Evolutionary conservation across 2,797 vertebrate species (phyloP).

Genomic region (Adrianichthys oophorus): DNA sequence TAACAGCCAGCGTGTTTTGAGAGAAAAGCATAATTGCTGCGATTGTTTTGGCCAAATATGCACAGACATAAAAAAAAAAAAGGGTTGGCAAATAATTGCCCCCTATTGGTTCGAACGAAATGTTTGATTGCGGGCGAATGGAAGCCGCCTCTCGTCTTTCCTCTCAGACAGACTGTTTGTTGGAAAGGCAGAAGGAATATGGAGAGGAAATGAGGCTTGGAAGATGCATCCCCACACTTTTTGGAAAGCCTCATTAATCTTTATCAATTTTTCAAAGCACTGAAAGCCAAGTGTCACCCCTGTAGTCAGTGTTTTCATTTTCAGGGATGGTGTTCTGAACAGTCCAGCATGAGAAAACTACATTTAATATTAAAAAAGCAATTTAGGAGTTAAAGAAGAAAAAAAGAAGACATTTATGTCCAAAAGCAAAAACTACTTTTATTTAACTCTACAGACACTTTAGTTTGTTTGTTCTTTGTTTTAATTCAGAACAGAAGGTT

Average conservation of each 20-base stretch:
- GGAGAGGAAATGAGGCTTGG: slow-evolving; percentile 1
- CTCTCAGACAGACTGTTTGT: slow-evolving; percentile 18
- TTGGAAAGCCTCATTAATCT: slow-evolving; percentile 1
- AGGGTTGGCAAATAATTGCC: background rate
- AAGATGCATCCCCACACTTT: background rate
- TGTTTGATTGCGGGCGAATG: slow-evolving; percentile 23
- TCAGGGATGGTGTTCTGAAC: background rate
- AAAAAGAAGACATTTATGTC: too few relatives aligned
- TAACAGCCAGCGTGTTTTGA: background rate
- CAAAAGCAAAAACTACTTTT: too few relatives aligned
- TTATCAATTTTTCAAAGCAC: slow-evolving; percentile 4
- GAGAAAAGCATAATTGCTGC: slow-evolving; percentile 11
- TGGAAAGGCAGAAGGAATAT: slow-evolving; percentile 11
- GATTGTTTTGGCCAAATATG: slow-evolving; percentile 11
- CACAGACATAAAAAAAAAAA: background rate
- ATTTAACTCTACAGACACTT: too few relatives aligned
- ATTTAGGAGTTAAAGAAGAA: too few relatives aligned
- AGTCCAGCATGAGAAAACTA: background rate
- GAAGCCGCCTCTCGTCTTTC: slow-evolving; percentile 22
- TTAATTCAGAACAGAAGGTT: too few relatives aligned
- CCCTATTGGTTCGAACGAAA: slow-evolving; percentile 22
- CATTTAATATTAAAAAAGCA: too few relatives aligned
- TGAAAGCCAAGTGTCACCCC: background rate
- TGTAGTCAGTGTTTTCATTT: background rate
- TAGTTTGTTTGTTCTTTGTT: too few relatives aligned